Evolutionary conservation across 2,113 vertebrate species (phyloP).

Genomic region (Urocolius indicus): DNA sequence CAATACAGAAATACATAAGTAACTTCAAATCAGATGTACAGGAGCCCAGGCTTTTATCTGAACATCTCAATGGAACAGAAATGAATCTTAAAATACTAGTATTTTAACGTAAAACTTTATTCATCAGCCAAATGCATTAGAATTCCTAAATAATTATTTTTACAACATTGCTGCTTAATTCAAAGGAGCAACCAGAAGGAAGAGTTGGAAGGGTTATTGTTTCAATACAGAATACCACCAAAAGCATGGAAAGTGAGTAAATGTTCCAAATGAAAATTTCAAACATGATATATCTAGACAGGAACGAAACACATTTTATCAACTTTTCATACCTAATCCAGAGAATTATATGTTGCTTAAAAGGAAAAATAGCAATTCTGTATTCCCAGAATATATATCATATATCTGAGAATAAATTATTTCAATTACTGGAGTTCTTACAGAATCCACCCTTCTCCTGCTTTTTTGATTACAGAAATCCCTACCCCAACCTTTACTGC

Average conservation of each 20-base stretch:
- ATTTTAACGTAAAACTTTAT: neutral
- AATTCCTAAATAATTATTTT: neutral
- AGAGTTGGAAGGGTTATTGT: neutral
- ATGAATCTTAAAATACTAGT: neutral
- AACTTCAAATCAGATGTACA: neutral
- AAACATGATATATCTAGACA: neutral
- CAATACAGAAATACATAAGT: neutral
- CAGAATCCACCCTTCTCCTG: neutral
- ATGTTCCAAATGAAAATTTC: neutral
- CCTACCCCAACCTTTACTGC: neutral
- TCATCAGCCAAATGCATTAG: neutral
- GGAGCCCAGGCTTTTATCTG: neutral
- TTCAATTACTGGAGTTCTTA: neutral
- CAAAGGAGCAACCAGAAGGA: neutral
- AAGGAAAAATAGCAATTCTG: neutral
- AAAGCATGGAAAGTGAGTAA: neutral
- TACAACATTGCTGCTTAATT: neutral
- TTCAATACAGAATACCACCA: neutral
- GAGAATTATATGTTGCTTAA: neutral
- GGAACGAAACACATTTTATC: neutral
- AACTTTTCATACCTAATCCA: neutral
- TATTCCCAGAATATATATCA: neutral
- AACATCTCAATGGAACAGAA: neutral
- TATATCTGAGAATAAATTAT: neutral
- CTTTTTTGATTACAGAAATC: neutral